These are phyloP conservation scores for Eubasilissa splendida DNA, from an alignment of 2,888 invertebrate species.

Conservation along the genomic window DNA sequence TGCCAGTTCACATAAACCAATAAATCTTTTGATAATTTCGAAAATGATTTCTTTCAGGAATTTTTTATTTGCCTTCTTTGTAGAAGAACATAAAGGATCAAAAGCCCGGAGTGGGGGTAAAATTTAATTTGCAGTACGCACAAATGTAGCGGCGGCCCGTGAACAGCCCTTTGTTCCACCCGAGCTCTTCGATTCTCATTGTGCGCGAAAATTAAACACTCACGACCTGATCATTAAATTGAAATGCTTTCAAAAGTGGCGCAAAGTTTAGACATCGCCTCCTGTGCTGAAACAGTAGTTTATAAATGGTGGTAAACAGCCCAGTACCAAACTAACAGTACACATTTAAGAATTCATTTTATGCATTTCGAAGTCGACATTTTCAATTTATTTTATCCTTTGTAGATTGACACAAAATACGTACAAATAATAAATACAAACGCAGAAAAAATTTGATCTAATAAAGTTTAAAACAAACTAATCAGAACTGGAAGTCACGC, in stretches of 20 bases:
- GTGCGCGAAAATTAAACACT: slow-evolving; percentile 51
- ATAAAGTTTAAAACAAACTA: too few relatives aligned
- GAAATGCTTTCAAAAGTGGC: slow-evolving; percentile 42
- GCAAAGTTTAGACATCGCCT: too few relatives aligned
- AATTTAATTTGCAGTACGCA: slow-evolving; percentile 53
- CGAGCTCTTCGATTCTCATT: slow-evolving; percentile 43
- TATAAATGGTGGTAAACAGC: too few relatives aligned
- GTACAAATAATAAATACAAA: too few relatives aligned
- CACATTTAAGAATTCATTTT: too few relatives aligned
- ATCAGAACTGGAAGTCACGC: too few relatives aligned
- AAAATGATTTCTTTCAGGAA: neutral
- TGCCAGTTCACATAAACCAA: slow-evolving; percentile 29
- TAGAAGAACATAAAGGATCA: slow-evolving; percentile 1
- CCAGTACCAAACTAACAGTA: too few relatives aligned
- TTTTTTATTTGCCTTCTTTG: slow-evolving; percentile 18
- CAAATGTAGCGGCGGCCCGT: slow-evolving; percentile 30
- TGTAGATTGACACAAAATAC: too few relatives aligned
- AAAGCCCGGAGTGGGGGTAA: slow-evolving; percentile 2
- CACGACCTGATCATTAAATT: slow-evolving; percentile 54
- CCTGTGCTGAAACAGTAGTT: too few relatives aligned
- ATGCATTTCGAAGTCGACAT: too few relatives aligned
- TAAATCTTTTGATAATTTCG: slow-evolving; percentile 5
- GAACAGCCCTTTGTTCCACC: slow-evolving; percentile 47
- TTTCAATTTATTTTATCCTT: too few relatives aligned
- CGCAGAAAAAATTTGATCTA: too few relatives aligned